Evolutionary conservation across 2,888 invertebrate species (phyloP).

Genomic region (Sepiola atlantica): DNA sequence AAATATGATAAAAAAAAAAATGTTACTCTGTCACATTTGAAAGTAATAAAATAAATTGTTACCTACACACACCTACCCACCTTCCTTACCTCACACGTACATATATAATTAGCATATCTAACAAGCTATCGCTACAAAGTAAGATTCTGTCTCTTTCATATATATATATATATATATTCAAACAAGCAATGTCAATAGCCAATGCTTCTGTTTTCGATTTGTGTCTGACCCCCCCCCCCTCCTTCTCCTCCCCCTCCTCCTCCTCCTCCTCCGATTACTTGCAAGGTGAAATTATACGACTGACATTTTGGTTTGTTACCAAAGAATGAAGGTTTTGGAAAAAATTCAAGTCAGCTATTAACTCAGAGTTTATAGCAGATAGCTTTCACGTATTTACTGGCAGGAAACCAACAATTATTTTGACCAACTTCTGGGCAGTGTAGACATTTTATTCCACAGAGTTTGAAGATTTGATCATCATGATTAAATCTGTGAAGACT

Average conservation of each 20-base stretch:
- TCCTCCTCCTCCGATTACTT: neutral
- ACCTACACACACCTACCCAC: neutral
- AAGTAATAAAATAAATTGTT: neutral
- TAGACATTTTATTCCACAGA: neutral
- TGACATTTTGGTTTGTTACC: constrained; percentile 1
- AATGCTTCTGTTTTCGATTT: too few relatives aligned
- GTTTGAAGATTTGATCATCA: neutral
- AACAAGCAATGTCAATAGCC: neutral
- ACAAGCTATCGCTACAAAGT: too few relatives aligned
- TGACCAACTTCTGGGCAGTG: neutral
- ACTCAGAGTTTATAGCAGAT: neutral
- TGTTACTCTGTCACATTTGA: too few relatives aligned
- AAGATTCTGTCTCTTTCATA: neutral
- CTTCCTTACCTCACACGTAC: too few relatives aligned
- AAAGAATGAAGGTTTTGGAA: neutral
- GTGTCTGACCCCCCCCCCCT: too few relatives aligned
- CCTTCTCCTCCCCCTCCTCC: neutral
- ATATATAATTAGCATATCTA: too few relatives aligned
- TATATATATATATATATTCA: neutral
- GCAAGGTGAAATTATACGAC: neutral
- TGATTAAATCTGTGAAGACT: neutral
- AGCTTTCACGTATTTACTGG: neutral
- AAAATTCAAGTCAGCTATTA: constrained; percentile 16
- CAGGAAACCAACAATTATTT: neutral
- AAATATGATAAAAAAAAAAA: too few relatives aligned